phyloP scores from a whole-genome alignment of 2,797 vertebrate genomes.

The Zalophus californianus region DNA sequence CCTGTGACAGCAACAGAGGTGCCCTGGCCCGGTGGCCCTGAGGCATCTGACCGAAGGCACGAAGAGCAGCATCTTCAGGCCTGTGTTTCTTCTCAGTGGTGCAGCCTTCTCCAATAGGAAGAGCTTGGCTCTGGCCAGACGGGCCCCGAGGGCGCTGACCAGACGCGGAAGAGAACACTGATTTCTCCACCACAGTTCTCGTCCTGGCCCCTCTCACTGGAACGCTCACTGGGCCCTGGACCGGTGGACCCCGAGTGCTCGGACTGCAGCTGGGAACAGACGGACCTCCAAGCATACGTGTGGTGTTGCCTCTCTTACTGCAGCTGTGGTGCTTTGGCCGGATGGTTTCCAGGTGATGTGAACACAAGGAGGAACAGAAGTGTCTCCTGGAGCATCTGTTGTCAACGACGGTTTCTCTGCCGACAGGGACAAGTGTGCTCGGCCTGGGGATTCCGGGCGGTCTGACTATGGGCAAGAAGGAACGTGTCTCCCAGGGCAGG shows the following conservation, averaged over 20 bases:
- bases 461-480: slow-evolving; percentile 36
- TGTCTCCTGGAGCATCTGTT: neutral
- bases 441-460: neutral
- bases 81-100: neutral
- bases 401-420: no score
- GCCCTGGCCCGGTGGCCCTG: neutral
- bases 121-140: neutral
- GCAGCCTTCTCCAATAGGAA: neutral
- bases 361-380: rapidly evolving
- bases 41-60: neutral
- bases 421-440: neutral
- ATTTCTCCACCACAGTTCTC: neutral
- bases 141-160: neutral
- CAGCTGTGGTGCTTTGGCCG: slow-evolving; percentile 65
- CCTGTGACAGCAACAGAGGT: neutral
- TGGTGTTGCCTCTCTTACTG: slow-evolving; percentile 87
- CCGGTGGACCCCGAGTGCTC: neutral
- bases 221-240: neutral
- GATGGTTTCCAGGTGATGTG: slow-evolving; percentile 81
- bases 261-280: neutral
- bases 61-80: no score
- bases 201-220: neutral
- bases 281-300: neutral
- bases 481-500: neutral
- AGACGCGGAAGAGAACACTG: neutral